Base-by-base conservation (phyloP, 2,888 invertebrate genomes). In the Pyrrhosoma nymphula region DNA sequence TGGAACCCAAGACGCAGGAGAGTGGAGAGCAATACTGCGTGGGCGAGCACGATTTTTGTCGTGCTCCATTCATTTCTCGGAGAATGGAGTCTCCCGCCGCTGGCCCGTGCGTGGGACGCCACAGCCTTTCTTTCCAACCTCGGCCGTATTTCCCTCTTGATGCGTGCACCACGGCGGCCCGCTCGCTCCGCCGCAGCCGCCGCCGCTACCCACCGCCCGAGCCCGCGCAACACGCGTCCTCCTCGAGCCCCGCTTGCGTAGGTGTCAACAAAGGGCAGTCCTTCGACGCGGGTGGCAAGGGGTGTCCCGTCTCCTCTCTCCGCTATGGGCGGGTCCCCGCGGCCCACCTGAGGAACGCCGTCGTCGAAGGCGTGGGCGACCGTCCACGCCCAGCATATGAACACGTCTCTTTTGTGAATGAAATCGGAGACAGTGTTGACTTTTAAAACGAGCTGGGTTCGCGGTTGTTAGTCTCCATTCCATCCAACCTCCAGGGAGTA, bases 401-500 rank as follows among this genome's bases (percentile, higher is more conserved):
- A 93, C 93, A 93, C 93, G 93, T 93, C 93, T 93, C 93, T 93
- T 93, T 93, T 69, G 93, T 93, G 93, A 93, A 93, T 93, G 93
- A 93, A 93, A 93, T 93, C 93, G 93, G 93, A 93, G 93, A 93
- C 93, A 93, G 93, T 93, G 93, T 93, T 93, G 93, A 93, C 69
- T 93, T 93, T 93, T 93, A 75, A 82, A 93, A 93, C 75, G 93
- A 69, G 91, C 63, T 60, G 35, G 93, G 16, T 14, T 60, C 26
- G 82, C 35, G 35, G 82, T 82, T 60, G 91, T 91, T 60, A 60
- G 35, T 91, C 60, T 35, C 60, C 47, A 23, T 69, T n/a, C 12
- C 93, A 26, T 26, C 69, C 69, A 69, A n/a, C 69, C 69, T 69
- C 69, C 69, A 26, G 69, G 0, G 69, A 26, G 69, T 26, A 26